Evolutionary conservation across 2,888 invertebrate species (phyloP), one percentile per base, ranked within the genome.

Genomic region (Eupsilia transversa): DNA sequence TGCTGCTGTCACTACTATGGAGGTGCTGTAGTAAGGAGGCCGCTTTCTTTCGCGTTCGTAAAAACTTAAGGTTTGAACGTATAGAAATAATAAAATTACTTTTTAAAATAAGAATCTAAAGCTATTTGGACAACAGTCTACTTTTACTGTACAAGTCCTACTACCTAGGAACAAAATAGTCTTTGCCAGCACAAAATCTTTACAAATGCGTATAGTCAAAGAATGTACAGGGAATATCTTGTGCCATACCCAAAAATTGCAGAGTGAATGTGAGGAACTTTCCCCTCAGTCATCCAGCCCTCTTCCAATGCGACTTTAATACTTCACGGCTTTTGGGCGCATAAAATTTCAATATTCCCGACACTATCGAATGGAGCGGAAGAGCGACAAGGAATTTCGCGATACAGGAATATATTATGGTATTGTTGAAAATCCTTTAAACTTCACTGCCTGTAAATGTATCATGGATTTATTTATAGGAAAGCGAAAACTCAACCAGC

Each of bases 281-380:
- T 57, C 77, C 86, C 74, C 64, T 73, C 69, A 66, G 80, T 73
- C 67, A 80, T 78, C 70, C 72, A 57, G 68, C 79, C 76, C 71
- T 73, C 70, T 27, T 43, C 17, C 41, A 74, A 88, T 77, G 85
- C 38, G 86, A 88, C 82, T 87, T 88, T 87, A 86, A 88, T 85
- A 88, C 88, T 83, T 88, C 79, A 85, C 88, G 80, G 79, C 64
- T 85, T 87, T 72, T 78, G 79, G 75, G 61, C 79, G 72, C 79
- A 84, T 88, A 77, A 80, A 82, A 87, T 88, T 88, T 87, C 87
- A 87, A 87, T 87, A 88, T 87, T 72, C 76, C 68, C 66, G 67
- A 82, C 83, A 79, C 86, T 84, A 85, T 82, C 71, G 82, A 81
- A 80, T 78, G 77, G 23, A 69, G 83, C 80, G 83, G 79, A 88